phyloP scores from a whole-genome alignment of 2,113 vertebrate genomes.

The Podarcis cretensis region DNA sequence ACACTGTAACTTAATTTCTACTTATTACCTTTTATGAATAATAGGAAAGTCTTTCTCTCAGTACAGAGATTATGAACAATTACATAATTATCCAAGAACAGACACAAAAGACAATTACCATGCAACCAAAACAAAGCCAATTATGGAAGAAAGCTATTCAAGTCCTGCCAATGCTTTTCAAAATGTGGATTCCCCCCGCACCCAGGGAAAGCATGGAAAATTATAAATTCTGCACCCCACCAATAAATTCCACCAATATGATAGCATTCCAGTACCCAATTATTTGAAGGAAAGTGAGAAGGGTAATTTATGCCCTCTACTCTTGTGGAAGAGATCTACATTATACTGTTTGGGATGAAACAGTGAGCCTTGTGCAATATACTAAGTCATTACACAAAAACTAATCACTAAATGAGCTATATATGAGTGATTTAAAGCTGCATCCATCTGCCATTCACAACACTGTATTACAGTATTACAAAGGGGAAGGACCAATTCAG shows the following conservation, averaged over 20 bases:
- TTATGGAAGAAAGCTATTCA: conserved; percentile 61
- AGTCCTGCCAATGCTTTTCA: conserved; percentile 54
- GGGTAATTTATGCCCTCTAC: background rate
- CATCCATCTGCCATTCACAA: background rate
- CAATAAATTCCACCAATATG: background rate
- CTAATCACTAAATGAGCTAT: background rate
- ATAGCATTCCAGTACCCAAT: background rate
- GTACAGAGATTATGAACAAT: conserved; percentile 34
- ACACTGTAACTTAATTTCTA: background rate
- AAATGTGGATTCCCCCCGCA: conserved; percentile 28
- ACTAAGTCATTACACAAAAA: background rate
- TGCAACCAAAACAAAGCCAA: conserved; percentile 62
- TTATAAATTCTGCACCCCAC: background rate
- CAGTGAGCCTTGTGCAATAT: background rate
- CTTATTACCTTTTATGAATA: conserved; percentile 6
- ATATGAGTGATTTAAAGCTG: background rate
- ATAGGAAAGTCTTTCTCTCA: background rate
- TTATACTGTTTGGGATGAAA: background rate
- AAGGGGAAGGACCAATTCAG: background rate
- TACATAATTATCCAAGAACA: conserved; percentile 58
- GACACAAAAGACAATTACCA: conserved; percentile 57
- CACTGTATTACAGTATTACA: background rate
- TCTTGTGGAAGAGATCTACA: background rate
- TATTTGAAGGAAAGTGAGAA: background rate
- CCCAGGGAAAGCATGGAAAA: background rate